Evolutionary conservation across 2,888 invertebrate species (phyloP), one percentile per base, ranked within the genome.

Genomic region (Brenthis daphne): DNA sequence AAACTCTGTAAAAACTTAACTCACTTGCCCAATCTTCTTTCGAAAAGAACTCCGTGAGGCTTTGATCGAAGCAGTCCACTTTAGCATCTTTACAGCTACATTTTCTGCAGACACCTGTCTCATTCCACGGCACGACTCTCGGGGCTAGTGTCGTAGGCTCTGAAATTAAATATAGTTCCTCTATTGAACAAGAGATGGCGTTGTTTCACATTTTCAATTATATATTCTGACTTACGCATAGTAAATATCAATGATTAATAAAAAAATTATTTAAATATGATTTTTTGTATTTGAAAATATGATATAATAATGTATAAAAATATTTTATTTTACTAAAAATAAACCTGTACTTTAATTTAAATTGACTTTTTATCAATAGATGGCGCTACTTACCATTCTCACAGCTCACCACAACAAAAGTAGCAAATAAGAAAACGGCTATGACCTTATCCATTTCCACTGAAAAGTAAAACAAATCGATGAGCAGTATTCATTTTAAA

Each of bases 21-120:
- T 83, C 67, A 94, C 88, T 86, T 6, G 87, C 79, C 95, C 95
- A 96, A 68, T 94, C 93, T 0, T 90, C 85, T 20, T 86, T 83
- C 1, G 85, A 89, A 74, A 95, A 94, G 80, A 94, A 93, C 1
- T 80, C 80, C 0, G 82, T 82, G 6, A 95, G 79, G 12, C 85
- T 87, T 72, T 85, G 88, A 13, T 91, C 88, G 11, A 89, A 90
- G 72, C 95, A 95, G 76, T 95, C 89, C 3, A 95, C 88, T 20
- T 87, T 85, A 1, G 84, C 84, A 12, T 87, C 81, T 60, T 89
- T 84, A 72, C 95, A 95, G 0, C 76, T 78, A 74, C 95, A 95
- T 65, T 88, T 87, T 61, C 90, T 87, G 78, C 95, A 95, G 33
- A 95, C 85, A 1, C 89, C 90, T 0, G 87, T 81, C 37, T 86